A percentile compares a stretch with the other conserved stretches of the same genome.
phyloP scores from a whole-genome alignment of 2,888 invertebrate genomes.

The Dendrolimus pini region DNA sequence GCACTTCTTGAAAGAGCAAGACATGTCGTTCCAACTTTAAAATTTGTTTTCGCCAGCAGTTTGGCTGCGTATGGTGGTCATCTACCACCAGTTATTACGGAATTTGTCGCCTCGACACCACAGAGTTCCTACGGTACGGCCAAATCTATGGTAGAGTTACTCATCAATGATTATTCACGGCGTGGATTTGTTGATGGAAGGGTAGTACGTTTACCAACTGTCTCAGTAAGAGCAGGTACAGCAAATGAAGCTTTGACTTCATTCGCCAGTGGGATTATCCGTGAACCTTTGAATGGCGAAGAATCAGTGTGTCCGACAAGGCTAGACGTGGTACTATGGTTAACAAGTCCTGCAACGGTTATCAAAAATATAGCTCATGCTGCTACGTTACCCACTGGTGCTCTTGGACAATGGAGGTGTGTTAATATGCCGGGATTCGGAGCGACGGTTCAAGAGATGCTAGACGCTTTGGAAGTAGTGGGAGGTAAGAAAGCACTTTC shows the following conservation, averaged over 20 bases:
- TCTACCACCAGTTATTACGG: constrained; percentile 26
- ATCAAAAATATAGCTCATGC: constrained; percentile 35
- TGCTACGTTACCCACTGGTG: constrained; percentile 19
- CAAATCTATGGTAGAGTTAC: constrained; percentile 42
- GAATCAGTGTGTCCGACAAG: constrained; percentile 31
- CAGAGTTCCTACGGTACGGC: constrained; percentile 40
- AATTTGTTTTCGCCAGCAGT: constrained; percentile 37
- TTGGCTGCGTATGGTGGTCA: constrained; percentile 38
- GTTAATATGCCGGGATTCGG: constrained; percentile 36
- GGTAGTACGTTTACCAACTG: constrained; percentile 38
- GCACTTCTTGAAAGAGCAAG: constrained; percentile 35
- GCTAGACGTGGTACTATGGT: constrained; percentile 26
- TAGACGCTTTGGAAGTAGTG: constrained; percentile 26
- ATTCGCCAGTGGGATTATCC: constrained; percentile 41
- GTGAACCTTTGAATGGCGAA: constrained; percentile 36
- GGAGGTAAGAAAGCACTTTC: constrained; percentile 28
- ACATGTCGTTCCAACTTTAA: constrained; percentile 19
- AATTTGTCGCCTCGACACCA: constrained; percentile 33
- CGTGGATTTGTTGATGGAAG: constrained; percentile 37
- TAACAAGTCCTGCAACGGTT: constrained; percentile 35
- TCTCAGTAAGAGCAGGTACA: constrained; percentile 35
- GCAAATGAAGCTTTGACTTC: constrained; percentile 45
- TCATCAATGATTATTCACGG: constrained; percentile 39
- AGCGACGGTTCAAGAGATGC: constrained; percentile 30
- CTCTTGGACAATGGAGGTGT: constrained; percentile 27